Evolutionary conservation across 2,797 vertebrate genomes (phyloP), one percentile per base, ranked within the genome.

Genomic region (Enteromius paludinosus): DNA sequence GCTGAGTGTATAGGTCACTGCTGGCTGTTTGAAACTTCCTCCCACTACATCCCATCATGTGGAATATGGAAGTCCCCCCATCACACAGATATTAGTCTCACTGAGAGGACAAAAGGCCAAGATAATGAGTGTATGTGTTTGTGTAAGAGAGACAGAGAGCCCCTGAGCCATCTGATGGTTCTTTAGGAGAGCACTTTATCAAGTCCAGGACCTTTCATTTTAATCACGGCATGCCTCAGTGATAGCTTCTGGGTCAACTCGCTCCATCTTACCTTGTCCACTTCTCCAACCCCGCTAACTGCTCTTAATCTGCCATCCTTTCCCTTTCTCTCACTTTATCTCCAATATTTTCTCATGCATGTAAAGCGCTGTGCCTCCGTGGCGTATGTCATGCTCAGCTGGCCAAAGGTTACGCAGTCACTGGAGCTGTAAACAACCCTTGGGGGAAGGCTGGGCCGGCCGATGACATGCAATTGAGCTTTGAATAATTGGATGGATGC

Each of bases 181-280:
- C 49, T 81, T 54, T 56, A 70, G 70, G 23, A 35, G 47, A 59
- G 14, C 45, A 62, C 52, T 66, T 82, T 75, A 79, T 52, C 75
- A 82, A 79, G 59, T 86, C 61, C 71, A 43, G 35, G 52, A 72
- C 64, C n/a, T 83, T 77, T 81, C 76, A 70, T 81, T 75, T 82
- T 83, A 85, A 84, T 88, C 82, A 78, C 70, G 25, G 52, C 75
- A 64, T 74, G 52, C 9, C 49, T 81, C 45, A 43, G 38, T 83
- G 73, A 83, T 78, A 79, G 69, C 68, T 80, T 86, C 72, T 86
- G 66, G 77, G 68, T 86, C 83, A 83, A 30, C 65, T 52, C 45
- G 47, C 72, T 84, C 82, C 23, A 80, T 84, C 69, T 73, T 30
- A 62, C 12, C 82, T n/a, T 75, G 33, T 70, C 62, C 10, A 45